These are phyloP conservation scores for Xiphophorus hellerii DNA, from an alignment of 2,113 vertebrate species.

Conservation along the genomic window DNA sequence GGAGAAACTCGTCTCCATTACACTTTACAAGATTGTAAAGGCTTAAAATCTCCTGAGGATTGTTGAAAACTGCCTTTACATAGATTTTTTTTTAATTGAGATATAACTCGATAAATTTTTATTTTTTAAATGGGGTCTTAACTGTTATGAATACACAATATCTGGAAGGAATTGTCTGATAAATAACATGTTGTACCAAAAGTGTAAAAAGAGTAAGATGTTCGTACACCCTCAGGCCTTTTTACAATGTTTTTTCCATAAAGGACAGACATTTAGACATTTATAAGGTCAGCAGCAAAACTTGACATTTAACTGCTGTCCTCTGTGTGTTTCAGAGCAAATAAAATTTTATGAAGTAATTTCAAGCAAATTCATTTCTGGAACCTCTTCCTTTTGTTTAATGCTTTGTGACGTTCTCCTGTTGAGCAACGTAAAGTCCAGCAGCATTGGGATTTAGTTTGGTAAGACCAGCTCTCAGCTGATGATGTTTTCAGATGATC, in stretches of 20 bases:
- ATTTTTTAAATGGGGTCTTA: too few species aligned
- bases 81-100: too few species aligned
- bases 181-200: background rate
- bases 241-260: slow-evolving; percentile 17
- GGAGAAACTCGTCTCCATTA: too few species aligned
- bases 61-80: too few species aligned
- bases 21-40: too few species aligned
- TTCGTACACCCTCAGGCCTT: slow-evolving; percentile 10
- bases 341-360: background rate
- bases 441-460: background rate
- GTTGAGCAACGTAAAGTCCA: slow-evolving; percentile 4
- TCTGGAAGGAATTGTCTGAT: too few species aligned
- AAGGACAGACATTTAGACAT: slow-evolving; percentile 28
- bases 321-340: background rate
- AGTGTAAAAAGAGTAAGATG: background rate
- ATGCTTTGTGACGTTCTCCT: background rate
- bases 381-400: background rate
- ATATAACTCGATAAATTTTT: too few species aligned
- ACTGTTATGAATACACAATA: too few species aligned
- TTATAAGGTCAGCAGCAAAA: slow-evolving; percentile 43
- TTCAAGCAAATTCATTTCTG: background rate
- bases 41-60: too few species aligned
- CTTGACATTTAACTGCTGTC: slow-evolving; percentile 49
- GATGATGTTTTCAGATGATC: background rate
- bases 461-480: background rate